A percentile compares a stretch with the other conserved stretches of the same genome.
These are phyloP conservation scores for Hyposmocoma kahamanoa DNA, from an alignment of 1,140 invertebrate species.

Conservation along the genomic window DNA sequence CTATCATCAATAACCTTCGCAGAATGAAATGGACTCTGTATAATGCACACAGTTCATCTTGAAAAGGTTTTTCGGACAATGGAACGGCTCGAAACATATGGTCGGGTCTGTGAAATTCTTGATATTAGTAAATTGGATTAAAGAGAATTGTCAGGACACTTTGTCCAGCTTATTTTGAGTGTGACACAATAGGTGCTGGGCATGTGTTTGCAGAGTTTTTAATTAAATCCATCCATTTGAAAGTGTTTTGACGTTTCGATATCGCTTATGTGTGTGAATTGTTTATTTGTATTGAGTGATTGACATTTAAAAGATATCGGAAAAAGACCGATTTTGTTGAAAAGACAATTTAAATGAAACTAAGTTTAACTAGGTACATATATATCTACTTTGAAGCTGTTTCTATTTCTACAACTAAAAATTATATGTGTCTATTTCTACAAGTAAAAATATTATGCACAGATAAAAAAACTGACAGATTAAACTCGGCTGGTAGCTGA, in stretches of 20 bases:
- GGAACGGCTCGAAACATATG: conserved; percentile 40
- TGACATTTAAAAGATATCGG: too few species aligned
- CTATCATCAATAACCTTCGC: conserved; percentile 36
- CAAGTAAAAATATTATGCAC: too few species aligned
- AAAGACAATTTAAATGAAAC: too few species aligned
- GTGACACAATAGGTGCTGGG: conserved; percentile 26
- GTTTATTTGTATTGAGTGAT: too few species aligned
- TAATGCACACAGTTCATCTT: conserved; percentile 25
- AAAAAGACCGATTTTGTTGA: too few species aligned
- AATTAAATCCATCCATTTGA: conserved; percentile 35
- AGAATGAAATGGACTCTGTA: conserved; percentile 24
- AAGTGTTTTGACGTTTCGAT: conserved; percentile 42
- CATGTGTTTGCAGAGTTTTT: conserved; percentile 26
- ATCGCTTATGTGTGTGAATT: too few species aligned
- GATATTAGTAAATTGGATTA: conserved; percentile 65
- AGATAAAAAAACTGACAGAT: too few species aligned
- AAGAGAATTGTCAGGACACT: conserved; percentile 27
- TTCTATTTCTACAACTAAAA: too few species aligned
- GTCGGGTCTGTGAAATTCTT: conserved; percentile 37
- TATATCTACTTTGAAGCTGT: too few species aligned
- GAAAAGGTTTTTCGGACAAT: conserved; percentile 47
- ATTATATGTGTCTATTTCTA: too few species aligned
- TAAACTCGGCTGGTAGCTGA: too few species aligned
- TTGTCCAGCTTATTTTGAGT: conserved; percentile 45
- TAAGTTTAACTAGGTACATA: too few species aligned